Base-by-base conservation (phyloP, 2,797 vertebrate genomes). In the Orientallactaga sibirica region DNA sequence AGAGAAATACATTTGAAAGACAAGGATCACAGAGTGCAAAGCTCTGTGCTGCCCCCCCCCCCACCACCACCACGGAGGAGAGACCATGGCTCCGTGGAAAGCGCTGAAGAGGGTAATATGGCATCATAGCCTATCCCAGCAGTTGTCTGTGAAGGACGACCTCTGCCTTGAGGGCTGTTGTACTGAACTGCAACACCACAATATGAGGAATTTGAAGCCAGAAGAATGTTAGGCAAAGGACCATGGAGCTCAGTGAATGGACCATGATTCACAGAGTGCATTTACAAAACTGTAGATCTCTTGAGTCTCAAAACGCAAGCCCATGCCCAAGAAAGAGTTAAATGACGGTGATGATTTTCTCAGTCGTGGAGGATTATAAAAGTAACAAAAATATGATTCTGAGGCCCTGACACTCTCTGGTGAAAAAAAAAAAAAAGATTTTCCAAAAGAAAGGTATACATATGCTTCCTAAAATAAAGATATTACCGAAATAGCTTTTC, bases 11-110 rank as follows among this genome's bases (percentile, higher is more conserved):
- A 96, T 97, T 97, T 96, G 95, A 94, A 98, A 98, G 97, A 97
- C 97, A 97, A 97, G 98, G 96, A 97, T 98, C 95, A 97, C 95
- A 90, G 96, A 96, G 96, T 92, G 95, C 96, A 97, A 97, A 96
- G 93, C 29, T 90, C 20, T 83, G 33, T 96, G 96, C 97, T 97
- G 94, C 89, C 97, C 92, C 95, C 89, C 96, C 41, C 86, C n/a
- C n/a, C n/a, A n/a, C n/a, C n/a, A n/a, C 96, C 96, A 98, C 90
- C 96, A 97, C 98, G 96, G 95, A 98, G 98, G 96, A 97, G 93
- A 95, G 93, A 95, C 85, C 82, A 18, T 48, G 89, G 74, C 58
- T 90, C 92, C 91, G 93, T 82, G 95, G 92, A 97, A 97, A 98
- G 94, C 88, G 84, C 84, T 87, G 94, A 96, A 97, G 92, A 97